A percentile compares a stretch with the other conserved stretches of the same genome.
phyloP scores from a whole-genome alignment of 2,113 vertebrate genomes.

The Gorsachius goisagi region DNA sequence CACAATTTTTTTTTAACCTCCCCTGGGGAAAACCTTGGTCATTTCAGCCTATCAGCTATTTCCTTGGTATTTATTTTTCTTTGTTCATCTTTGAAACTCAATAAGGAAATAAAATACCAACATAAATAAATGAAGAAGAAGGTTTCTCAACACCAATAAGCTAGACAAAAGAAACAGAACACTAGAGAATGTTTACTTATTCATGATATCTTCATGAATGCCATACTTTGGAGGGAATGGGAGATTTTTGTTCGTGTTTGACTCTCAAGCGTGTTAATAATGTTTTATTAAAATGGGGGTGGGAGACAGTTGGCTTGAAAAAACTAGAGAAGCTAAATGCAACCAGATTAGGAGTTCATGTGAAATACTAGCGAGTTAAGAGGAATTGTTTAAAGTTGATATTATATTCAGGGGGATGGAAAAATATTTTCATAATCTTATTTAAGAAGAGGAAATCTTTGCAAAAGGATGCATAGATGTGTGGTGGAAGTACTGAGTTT shows the following conservation, averaged over 20 bases:
- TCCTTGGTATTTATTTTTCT: constrained; percentile 44
- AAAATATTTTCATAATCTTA: not conserved
- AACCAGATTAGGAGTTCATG: not conserved
- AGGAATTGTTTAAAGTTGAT: not conserved
- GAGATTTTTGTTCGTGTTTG: constrained; percentile 35
- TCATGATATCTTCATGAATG: constrained; percentile 67
- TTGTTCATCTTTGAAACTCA: constrained; percentile 73
- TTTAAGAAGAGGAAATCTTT: not conserved
- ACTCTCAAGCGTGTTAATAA: not conserved
- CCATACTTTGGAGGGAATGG: constrained; percentile 25
- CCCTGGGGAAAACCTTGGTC: not conserved
- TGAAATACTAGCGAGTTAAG: not conserved
- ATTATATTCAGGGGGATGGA: not conserved
- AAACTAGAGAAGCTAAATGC: not conserved
- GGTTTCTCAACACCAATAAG: constrained; percentile 63
- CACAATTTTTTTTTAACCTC: not conserved
- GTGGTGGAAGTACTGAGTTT: not conserved
- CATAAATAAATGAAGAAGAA: constrained; percentile 81
- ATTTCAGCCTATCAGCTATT: constrained; percentile 26
- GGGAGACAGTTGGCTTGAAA: not conserved
- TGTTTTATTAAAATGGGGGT: constrained; percentile 11
- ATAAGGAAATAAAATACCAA: constrained; percentile 71
- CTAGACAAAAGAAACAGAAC: constrained; percentile 77
- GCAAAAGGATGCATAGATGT: not conserved
- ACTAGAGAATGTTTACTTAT: constrained; percentile 74